Conservation (phyloP, 2,797 vertebrate genomes). For the Helarctos malayanus region DNA sequence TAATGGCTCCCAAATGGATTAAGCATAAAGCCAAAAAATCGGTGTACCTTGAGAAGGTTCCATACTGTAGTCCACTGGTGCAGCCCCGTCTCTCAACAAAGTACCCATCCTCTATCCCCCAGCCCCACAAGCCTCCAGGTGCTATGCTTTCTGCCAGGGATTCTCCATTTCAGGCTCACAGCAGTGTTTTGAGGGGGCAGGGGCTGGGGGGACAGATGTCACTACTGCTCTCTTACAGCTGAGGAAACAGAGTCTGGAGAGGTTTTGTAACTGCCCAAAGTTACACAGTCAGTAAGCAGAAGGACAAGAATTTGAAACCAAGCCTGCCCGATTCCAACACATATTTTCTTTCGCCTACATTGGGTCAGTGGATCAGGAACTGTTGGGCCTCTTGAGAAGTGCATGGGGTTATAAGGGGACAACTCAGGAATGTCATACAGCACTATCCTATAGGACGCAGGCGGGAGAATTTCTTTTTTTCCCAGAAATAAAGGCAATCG, state of each 20-base stretch:
- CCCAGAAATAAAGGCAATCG: neutral
- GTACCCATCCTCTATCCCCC: neutral
- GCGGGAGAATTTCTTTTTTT: neutral
- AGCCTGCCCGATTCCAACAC: neutral
- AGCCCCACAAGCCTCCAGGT: neutral
- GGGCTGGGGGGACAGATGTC: accelerated
- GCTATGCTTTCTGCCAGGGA: neutral
- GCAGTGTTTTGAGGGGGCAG: neutral
- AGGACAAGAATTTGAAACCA: neutral
- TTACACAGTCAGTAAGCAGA: neutral
- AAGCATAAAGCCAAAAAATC: neutral
- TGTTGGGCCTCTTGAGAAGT: neutral
- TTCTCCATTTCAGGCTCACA: neutral
- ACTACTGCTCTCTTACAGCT: neutral
- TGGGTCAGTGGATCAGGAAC: neutral
- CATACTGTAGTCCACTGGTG: neutral
- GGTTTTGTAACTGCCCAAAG: neutral
- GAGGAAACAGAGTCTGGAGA: neutral
- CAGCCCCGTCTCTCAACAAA: neutral
- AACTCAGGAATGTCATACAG: neutral
- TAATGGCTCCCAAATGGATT: neutral
- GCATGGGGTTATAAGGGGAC: neutral
- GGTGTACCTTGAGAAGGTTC: neutral
- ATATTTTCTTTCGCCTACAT: neutral
- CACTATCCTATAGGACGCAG: neutral